Evolutionary conservation across 1,140 invertebrate species (phyloP), one percentile per base, ranked within the genome.

Genomic region (Acromyrmex heyeri): DNA sequence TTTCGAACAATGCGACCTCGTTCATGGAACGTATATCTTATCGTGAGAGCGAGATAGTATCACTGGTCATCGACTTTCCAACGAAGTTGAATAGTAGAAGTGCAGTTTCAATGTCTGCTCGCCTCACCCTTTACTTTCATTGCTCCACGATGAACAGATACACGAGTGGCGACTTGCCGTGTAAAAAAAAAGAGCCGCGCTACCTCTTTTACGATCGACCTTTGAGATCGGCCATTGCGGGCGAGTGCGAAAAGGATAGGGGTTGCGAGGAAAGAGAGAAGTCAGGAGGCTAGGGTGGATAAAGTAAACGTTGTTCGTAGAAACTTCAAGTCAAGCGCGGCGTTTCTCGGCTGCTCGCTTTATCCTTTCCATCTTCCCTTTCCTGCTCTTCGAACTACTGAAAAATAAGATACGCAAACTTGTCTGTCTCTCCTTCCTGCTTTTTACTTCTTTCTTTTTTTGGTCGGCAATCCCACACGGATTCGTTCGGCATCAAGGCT

Each of bases 331-430:
- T 82, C 79, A 73, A 83, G 79, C 69, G 53, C 69, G 79, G 69
- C 69, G 79, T 62, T 83, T 75, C 79, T 83, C 79, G 53, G 38
- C 79, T 83, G 79, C 69, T 83, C 79, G 69, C 69, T 83, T 83
- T 83, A 83, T 83, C 79, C 79, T 83, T 83, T 83, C 79, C 69
- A 83, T 83, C 79, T 83, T 83, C 69, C 44, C 44, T 75, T 75
- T 83, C 67, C 55, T 8, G 53, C 55, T 83, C 55, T 59, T 75
- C 79, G 69, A 83, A 75, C 79, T 83, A 57, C 79, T 83, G 79
- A 83, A 83, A 83, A 83, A 83, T 83, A 83, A 83, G 79, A 83
- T 83, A 83, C 79, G 79, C 79, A 83, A 83, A 83, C 79, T 83
- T 62, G 79, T 70, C 75, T 86, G 53, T 79, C 34, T 64, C 27